These are phyloP conservation scores for Drosophila vallismaia DNA, from an alignment of 2,888 invertebrate genomes.

Conservation along the genomic window DNA sequence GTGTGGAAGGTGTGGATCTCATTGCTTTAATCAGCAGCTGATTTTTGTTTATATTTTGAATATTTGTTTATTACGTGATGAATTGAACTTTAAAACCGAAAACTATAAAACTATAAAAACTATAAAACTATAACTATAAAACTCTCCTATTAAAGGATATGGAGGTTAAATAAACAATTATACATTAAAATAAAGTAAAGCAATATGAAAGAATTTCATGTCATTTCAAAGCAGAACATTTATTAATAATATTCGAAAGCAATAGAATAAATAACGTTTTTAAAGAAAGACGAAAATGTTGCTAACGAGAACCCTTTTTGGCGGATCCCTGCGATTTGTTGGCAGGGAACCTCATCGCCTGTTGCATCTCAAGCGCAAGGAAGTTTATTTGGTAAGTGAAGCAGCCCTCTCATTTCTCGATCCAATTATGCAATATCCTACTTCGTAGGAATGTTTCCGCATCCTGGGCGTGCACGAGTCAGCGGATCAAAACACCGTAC, in stretches of 20 bases:
- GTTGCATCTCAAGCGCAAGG: constrained; percentile 60
- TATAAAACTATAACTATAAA: neutral
- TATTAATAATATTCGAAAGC: neutral
- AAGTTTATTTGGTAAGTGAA: constrained; percentile 55
- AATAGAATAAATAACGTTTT: neutral
- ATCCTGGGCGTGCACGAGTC: constrained; percentile 87
- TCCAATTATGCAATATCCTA: constrained; percentile 19
- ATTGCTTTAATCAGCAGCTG: neutral
- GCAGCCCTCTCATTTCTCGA: too few species aligned
- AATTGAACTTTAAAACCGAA: neutral
- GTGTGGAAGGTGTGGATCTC: neutral
- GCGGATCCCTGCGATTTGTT: neutral
- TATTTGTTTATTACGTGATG: neutral
- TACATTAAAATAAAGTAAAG: neutral
- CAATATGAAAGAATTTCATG: neutral
- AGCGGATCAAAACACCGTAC: constrained; percentile 89
- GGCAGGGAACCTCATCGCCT: constrained; percentile 29
- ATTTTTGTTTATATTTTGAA: neutral
- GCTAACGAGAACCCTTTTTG: constrained; percentile 6
- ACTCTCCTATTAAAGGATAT: neutral
- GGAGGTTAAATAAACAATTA: neutral
- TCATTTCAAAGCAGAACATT: neutral
- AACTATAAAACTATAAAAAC: too few species aligned
- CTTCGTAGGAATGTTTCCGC: constrained; percentile 87
- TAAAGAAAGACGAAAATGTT: constrained; percentile 12